Percentiles rank a stretch among this genome's conserved stretches.
phyloP scores from a whole-genome alignment of 2,113 vertebrate species.

The Hippocampus mohnikei region DNA sequence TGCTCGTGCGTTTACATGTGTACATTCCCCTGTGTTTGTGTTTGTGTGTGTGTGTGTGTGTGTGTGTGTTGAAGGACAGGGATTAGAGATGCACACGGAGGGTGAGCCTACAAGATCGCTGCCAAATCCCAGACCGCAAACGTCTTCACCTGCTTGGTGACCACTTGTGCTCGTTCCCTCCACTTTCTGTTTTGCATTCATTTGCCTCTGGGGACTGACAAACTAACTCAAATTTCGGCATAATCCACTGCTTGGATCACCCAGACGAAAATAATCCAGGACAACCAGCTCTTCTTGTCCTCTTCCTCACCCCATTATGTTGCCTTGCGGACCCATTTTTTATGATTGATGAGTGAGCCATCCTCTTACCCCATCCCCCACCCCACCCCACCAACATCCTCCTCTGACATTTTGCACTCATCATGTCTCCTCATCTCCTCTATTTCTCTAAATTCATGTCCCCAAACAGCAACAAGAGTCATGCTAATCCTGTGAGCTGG shows the following conservation, averaged over 20 bases:
- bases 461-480: conserved; percentile 45
- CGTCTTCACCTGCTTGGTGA: conserved; percentile 16
- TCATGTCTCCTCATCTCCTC: conserved; percentile 7
- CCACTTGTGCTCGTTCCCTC: conserved; percentile 1
- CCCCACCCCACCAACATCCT: not conserved
- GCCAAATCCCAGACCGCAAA: conserved; percentile 39
- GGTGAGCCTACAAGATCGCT: conserved; percentile 43
- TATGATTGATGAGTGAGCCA: not conserved
- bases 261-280: conserved; percentile 61
- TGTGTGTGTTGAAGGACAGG: conserved; percentile 50
- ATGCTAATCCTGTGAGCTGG: conserved; percentile 67
- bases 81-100: conserved; percentile 56
- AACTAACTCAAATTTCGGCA: conserved; percentile 21
- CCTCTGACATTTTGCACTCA: conserved; percentile 4
- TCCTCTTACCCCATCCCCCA: not conserved
- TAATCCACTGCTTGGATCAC: conserved; percentile 66
- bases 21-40: conserved; percentile 29
- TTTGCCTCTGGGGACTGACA: conserved; percentile 17
- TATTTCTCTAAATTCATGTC: conserved; percentile 17
- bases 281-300: conserved; percentile 26
- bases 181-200: not conserved
- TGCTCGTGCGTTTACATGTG: conserved; percentile 37
- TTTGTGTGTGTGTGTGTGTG: conserved; percentile 10
- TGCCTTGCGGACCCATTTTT: not conserved
- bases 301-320: not conserved